Evolutionary conservation across 2,888 invertebrate genomes (phyloP), one percentile per base, ranked within the genome.

Genomic region (Andrena hattorfiana): DNA sequence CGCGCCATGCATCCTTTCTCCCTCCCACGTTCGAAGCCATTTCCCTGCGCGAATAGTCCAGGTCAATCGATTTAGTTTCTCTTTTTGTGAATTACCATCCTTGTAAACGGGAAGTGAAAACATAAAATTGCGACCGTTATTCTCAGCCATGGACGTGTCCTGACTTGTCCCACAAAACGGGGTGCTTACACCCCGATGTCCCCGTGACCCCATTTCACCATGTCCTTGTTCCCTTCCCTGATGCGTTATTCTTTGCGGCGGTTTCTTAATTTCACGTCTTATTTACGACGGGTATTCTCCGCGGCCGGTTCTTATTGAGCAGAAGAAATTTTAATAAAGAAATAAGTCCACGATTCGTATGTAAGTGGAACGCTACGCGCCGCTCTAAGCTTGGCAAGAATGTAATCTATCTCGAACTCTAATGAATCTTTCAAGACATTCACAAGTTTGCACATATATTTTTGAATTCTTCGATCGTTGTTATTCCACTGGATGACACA

Each of bases 151-250:
- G 75, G 62, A 62, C 63, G 30, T 30, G 67, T 74, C 77, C 62
- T 71, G 74, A 81, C 71, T 81, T 74, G 77, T 28, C 59, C 70
- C 67, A 81, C 72, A 77, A 77, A 80, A 59, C 69, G 2, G 28
- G 13, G 13, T 54, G 49, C 48, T 70, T 67, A 8, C 51, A 48
- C 30, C 51, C 13, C 72, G 60, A 59, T 74, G 70, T 62, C 71
- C 74, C 28, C 26, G 72, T 84, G 75, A 77, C 84, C 84, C 48
- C 72, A 30, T 78, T 84, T 74, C 32, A 8, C 32, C 42, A 13
- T 26, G 75, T 68, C 63, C 81, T 83, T 51, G 71, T 59, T 26
- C 51, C 42, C 49, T 8, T 59, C 54, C 63, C 28, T 51, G 49
- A 26, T 35, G 70, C 70, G 54, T 75, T 71, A 70, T 70, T 77